Percentiles rank a stretch among this genome's conserved stretches.
Conservation (phyloP, 1,140 invertebrate species). For the Chelonus insularis region DNA sequence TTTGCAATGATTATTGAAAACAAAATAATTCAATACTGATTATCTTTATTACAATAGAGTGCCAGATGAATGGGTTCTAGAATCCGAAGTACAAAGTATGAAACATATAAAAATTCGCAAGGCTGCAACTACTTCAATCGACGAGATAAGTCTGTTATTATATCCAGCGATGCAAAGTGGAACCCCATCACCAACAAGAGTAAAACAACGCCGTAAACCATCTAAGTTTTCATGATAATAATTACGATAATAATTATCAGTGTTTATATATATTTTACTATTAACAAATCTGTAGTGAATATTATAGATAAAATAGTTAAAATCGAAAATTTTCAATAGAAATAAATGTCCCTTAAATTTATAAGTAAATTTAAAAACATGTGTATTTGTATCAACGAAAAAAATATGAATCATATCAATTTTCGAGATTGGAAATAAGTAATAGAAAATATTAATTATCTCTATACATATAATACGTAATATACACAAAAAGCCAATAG, state of each 20-base stretch:
- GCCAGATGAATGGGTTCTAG: slow-evolving; percentile 67
- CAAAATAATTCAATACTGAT: slow-evolving; percentile 19
- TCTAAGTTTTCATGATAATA: slow-evolving; percentile 50
- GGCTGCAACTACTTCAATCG: slow-evolving; percentile 50
- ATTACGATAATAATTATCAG: slow-evolving; percentile 6
- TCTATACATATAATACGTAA: no score
- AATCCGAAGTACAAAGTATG: slow-evolving; percentile 61
- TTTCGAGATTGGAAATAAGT: no score
- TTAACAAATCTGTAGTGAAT: not conserved
- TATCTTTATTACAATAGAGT: slow-evolving; percentile 50
- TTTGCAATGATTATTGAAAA: no score
- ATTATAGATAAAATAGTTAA: not conserved
- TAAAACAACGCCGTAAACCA: slow-evolving; percentile 53
- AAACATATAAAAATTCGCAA: slow-evolving; percentile 62
- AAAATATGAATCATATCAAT: no score
- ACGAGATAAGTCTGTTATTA: slow-evolving; percentile 48
- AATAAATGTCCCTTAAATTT: no score
- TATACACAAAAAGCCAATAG: no score
- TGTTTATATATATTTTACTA: not conserved
- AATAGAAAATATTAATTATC: no score
- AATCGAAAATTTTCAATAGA: no score
- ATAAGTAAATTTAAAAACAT: no score
- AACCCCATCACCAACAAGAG: slow-evolving; percentile 33
- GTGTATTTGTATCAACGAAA: no score
- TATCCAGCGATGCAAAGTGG: slow-evolving; percentile 48